Conservation (phyloP, 1,140 invertebrate species). For the Zaprionus nigranus region DNA sequence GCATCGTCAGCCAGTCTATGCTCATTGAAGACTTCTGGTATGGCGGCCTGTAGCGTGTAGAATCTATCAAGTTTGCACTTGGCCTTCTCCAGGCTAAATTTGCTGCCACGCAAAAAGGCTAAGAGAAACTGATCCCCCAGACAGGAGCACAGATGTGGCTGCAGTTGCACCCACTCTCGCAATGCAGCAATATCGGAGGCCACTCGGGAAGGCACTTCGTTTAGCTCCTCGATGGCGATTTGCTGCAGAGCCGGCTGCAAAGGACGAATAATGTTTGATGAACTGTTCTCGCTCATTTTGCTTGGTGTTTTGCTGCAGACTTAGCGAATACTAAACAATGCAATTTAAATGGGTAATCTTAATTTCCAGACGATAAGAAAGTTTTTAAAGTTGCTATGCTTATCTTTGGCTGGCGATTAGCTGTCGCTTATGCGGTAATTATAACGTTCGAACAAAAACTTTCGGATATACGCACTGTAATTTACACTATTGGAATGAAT, state of each 20-base stretch:
- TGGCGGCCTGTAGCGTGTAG: slow-evolving; percentile 86
- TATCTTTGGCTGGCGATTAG: slow-evolving; percentile 36
- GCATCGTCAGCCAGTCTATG: slow-evolving; percentile 69
- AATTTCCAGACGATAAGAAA: slow-evolving; percentile 31
- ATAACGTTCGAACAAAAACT: neutral
- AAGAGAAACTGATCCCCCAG: slow-evolving; percentile 87
- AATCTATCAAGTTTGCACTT: slow-evolving; percentile 88
- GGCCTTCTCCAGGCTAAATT: slow-evolving; percentile 88
- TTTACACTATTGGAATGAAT: neutral
- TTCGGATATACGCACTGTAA: neutral
- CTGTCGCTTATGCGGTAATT: neutral
- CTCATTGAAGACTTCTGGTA: slow-evolving; percentile 86
- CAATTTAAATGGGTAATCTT: slow-evolving; percentile 23
- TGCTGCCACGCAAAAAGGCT: slow-evolving; percentile 87
- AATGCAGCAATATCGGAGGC: slow-evolving; percentile 86
- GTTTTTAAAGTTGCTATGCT: slow-evolving; percentile 8
- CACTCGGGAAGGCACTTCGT: slow-evolving; percentile 86
- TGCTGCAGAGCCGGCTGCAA: slow-evolving; percentile 44
- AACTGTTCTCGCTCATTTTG: slow-evolving; percentile 13
- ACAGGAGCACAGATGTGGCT: slow-evolving; percentile 86
- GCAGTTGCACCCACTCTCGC: slow-evolving; percentile 87
- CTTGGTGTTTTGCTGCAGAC: slow-evolving; percentile 26
- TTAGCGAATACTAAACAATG: slow-evolving; percentile 16
- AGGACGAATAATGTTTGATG: slow-evolving; percentile 29
- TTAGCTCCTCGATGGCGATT: slow-evolving; percentile 86